These are phyloP conservation scores for Karalla daura DNA, from an alignment of 2,797 vertebrate genomes.

Conservation along the genomic window DNA sequence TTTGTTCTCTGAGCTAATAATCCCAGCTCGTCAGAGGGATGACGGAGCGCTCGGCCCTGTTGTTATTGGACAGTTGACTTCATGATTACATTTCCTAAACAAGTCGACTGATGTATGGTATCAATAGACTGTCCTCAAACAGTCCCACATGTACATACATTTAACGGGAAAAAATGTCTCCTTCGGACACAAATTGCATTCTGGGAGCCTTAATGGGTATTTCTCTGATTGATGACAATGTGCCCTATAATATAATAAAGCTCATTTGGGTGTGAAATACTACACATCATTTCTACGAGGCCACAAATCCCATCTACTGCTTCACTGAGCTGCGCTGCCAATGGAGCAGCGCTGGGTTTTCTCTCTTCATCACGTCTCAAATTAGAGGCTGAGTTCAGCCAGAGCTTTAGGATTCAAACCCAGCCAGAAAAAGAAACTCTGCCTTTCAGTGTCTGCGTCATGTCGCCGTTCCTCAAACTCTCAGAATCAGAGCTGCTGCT, in stretches of 20 bases:
- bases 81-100: neutral
- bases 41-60: neutral
- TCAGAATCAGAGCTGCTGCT: conserved; percentile 26
- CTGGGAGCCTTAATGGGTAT: conserved; percentile 21
- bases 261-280: conserved; percentile 67
- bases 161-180: conserved; percentile 18
- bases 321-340: conserved; percentile 40
- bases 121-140: conserved; percentile 3
- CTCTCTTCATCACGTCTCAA: conserved; percentile 52
- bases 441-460: conserved; percentile 5
- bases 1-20: neutral
- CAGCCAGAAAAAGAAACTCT: conserved; percentile 32
- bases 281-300: conserved; percentile 38
- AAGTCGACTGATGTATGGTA: neutral
- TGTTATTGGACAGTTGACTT: neutral
- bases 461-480: conserved; percentile 31
- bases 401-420: conserved; percentile 21
- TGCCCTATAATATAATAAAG: conserved; percentile 53
- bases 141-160: conserved; percentile 14
- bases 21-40: neutral
- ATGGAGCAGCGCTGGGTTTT: conserved; percentile 42
- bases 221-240: conserved; percentile 59
- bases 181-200: conserved; percentile 34
- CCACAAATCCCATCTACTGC: conserved; percentile 52
- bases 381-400: conserved; percentile 43